Evolutionary conservation across 2,113 vertebrate species (phyloP), one percentile per base, ranked within the genome.

Genomic region (Bufo gargarizans): DNA sequence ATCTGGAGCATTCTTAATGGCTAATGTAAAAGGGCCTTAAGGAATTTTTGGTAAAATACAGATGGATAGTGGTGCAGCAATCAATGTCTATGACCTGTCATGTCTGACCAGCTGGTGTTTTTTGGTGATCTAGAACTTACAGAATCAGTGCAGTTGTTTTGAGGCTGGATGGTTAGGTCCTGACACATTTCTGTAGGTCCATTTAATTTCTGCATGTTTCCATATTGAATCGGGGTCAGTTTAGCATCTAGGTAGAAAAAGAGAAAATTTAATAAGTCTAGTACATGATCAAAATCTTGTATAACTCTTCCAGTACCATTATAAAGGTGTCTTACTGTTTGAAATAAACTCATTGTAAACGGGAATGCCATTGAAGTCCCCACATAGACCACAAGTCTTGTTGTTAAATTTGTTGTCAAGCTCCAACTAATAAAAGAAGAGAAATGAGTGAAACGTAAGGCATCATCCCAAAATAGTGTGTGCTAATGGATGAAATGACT

Each of bases 311-410:
- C 4, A 45, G 10, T 13, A 11, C 4, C 3, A 53, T 14, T 16
- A 83, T 33, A n/a, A 53, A 67, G 49, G 84, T 86, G 20, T 49
- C 88, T 85, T 65, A 96, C 96, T 94, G 55, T 94, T 80, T 8
- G 90, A 43, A 85, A 96, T 91, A 67, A 96, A 96, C 90, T 96
- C 96, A 90, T 94, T 89, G 80, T 91, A 85, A 74, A 94, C 14
- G 33, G 94, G 45, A 91, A 94, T 80, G 19, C 95, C 94, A 80
- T 96, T 96, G 82, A 94, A 96, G 90, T 96, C 95, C 77, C 96
- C 95, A 92, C 96, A 96, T 67, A 96, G 94, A 87, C 96, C 96
- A 93, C 95, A 96, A n/a, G 94, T 96, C 14, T 86, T 92, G 88
- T 94, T 94, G 4, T 59, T 63, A 89, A 94, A 96, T 47, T 95